phyloP scores from a whole-genome alignment of 1,140 invertebrate species.

The Daktulosphaira vitifoliae region DNA sequence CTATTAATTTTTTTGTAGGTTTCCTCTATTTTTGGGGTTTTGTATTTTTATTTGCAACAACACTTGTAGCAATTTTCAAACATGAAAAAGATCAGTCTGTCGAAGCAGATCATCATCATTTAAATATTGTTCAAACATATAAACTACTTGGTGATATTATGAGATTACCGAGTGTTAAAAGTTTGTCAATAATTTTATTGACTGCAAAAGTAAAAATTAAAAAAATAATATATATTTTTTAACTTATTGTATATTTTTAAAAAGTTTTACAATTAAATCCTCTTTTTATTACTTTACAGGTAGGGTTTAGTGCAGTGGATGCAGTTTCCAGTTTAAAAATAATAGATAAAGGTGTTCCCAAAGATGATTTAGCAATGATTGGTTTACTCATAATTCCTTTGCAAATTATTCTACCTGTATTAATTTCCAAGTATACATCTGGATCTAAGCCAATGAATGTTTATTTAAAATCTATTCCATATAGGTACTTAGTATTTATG shows the following conservation, averaged over 20 bases:
- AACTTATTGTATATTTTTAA: background rate
- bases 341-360: slow-evolving; percentile 89
- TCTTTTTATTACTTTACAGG: slow-evolving; percentile 50
- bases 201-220: slow-evolving; percentile 72
- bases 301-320: slow-evolving; percentile 94
- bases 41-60: slow-evolving; percentile 83
- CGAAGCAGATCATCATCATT: slow-evolving; percentile 47
- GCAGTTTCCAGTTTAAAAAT: slow-evolving; percentile 89
- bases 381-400: slow-evolving; percentile 87
- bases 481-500: slow-evolving; percentile 49
- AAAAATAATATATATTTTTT: background rate
- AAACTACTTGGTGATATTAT: slow-evolving; percentile 74
- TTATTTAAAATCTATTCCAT: slow-evolving; percentile 82
- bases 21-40: slow-evolving; percentile 95
- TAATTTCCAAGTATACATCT: slow-evolving; percentile 79
- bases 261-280: background rate
- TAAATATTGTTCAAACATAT: slow-evolving; percentile 72
- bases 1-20: slow-evolving; percentile 48
- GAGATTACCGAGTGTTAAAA: slow-evolving; percentile 68
- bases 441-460: slow-evolving; percentile 81
- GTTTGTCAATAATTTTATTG: slow-evolving; percentile 69
- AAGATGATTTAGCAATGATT: slow-evolving; percentile 86
- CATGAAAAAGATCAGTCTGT: slow-evolving; percentile 58
- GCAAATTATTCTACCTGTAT: slow-evolving; percentile 85
- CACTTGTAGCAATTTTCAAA: slow-evolving; percentile 82